Evolutionary conservation across 2,113 vertebrate species (phyloP).

Genomic region (Isichthys henryi): DNA sequence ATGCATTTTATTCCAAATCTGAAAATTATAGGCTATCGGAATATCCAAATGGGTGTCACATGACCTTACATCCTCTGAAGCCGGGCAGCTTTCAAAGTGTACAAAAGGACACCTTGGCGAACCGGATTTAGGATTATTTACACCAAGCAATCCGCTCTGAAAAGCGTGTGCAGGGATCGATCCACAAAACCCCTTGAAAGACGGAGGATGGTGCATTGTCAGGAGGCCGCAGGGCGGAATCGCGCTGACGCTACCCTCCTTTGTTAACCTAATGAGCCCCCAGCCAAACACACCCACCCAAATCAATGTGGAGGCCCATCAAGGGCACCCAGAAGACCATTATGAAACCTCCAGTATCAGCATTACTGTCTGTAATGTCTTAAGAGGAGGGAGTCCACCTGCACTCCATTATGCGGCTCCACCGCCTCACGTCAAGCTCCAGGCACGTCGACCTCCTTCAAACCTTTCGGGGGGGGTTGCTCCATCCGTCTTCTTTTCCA

Average conservation of each 20-base stretch:
- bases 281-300: not conserved
- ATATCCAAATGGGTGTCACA: not conserved
- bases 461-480: not conserved
- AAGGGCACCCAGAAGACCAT: not conserved
- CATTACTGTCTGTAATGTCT: not conserved
- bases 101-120: not conserved
- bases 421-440: not conserved
- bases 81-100: not conserved
- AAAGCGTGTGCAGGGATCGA: not conserved
- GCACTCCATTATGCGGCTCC: not conserved
- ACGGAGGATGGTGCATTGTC: not conserved
- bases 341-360: slow-evolving; percentile 6
- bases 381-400: not conserved
- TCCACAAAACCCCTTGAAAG: not conserved
- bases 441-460: not conserved
- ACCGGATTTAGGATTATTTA: not conserved
- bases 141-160: not conserved
- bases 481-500: not conserved
- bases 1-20: not conserved
- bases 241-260: not conserved
- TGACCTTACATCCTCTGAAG: not conserved
- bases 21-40: not conserved
- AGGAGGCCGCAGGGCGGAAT: not conserved
- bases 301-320: not conserved
- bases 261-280: slow-evolving; percentile 14